Percentiles rank a stretch among this genome's conserved stretches.
phyloP scores from a whole-genome alignment of 2,888 invertebrate species.

The Dicranocentrus wangi region DNA sequence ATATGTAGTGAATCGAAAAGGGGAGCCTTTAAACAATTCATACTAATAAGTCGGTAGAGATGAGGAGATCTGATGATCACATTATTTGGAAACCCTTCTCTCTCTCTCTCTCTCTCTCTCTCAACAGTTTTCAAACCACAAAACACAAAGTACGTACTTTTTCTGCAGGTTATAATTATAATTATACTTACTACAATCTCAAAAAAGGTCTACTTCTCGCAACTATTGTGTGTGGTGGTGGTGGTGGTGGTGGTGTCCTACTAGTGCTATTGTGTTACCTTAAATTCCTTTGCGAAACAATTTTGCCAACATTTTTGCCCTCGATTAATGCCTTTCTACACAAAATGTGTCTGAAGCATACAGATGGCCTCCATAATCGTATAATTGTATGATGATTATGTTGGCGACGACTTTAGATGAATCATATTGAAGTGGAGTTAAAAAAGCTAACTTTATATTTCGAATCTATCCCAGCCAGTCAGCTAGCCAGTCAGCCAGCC shows the following conservation, averaged over 20 bases:
- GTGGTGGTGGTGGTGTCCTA: too few relatives aligned
- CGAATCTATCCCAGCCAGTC: conserved; percentile 8
- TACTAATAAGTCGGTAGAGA: conserved; percentile 28
- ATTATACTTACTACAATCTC: conserved; percentile 41
- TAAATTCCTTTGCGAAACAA: conserved; percentile 59
- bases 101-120: conserved; percentile 41
- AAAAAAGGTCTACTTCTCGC: conserved; percentile 57
- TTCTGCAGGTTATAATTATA: conserved; percentile 61
- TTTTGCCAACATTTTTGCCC: conserved; percentile 56
- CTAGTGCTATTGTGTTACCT: conserved; percentile 41
- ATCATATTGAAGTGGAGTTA: conserved; percentile 34
- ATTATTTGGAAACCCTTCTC: conserved; percentile 63
- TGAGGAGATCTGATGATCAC: conserved; percentile 34
- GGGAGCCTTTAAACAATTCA: conserved; percentile 55
- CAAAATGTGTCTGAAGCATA: conserved; percentile 27
- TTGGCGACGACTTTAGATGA: conserved; percentile 62
- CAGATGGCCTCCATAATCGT: conserved; percentile 66
- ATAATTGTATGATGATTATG: conserved; percentile 59
- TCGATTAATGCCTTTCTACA: conserved; percentile 52
- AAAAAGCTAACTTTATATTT: conserved; percentile 44
- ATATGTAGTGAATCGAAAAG: conserved; percentile 28
- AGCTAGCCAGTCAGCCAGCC: too few relatives aligned
- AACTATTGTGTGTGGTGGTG: too few relatives aligned
- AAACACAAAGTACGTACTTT: conserved; percentile 37
- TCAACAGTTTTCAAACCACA: conserved; percentile 53